phyloP scores from a whole-genome alignment of 2,113 vertebrate genomes.

The Onychorhynchus coronatus region DNA sequence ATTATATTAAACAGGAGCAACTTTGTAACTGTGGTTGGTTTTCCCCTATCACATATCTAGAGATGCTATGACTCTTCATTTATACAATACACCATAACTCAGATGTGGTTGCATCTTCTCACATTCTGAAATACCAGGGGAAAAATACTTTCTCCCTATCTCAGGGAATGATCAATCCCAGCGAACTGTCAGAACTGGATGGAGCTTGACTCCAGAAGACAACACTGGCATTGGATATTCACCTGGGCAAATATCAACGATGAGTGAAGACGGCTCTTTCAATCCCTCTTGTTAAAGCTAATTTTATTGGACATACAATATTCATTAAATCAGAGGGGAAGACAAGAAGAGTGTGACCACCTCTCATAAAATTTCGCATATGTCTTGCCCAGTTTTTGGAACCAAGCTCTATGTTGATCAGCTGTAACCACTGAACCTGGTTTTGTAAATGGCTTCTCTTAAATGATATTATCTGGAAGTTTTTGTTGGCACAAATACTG shows the following conservation, averaged over 20 bases:
- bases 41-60: not conserved
- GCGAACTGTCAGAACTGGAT: not conserved
- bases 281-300: not conserved
- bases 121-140: not conserved
- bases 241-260: not conserved
- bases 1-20: not conserved
- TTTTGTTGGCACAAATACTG: not conserved
- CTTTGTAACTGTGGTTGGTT: not conserved
- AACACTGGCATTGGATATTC: not conserved
- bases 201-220: not conserved
- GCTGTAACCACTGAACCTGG: not conserved
- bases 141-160: not conserved
- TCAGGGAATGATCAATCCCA: not conserved
- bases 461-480: not conserved
- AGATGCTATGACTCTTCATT: not conserved
- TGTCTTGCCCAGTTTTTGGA: not conserved
- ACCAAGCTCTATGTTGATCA: not conserved
- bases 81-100: not conserved
- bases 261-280: not conserved
- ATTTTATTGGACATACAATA: not conserved
- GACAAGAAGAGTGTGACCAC: not conserved
- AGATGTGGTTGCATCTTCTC: not conserved
- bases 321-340: not conserved
- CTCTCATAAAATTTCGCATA: not conserved
- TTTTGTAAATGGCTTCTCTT: not conserved